Evolutionary conservation across 2,888 invertebrate genomes (phyloP), one percentile per base, ranked within the genome.

Genomic region (Macropis europaea): DNA sequence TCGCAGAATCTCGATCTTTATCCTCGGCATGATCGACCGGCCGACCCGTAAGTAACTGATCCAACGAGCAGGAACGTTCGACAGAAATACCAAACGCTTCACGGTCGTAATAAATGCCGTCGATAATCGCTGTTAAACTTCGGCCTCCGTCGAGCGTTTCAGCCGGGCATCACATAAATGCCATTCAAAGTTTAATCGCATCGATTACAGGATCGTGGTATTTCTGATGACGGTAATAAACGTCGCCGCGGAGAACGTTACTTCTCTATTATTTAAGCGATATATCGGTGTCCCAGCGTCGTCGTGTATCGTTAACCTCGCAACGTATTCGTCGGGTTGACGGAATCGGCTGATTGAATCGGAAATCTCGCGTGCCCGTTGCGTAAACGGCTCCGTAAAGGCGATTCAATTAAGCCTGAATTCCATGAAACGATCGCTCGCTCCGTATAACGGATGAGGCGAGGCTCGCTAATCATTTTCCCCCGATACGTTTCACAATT

Each of bases 381-480:
- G 57, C 60, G 63, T 30, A 52, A 76, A 45, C 42, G 30, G 32
- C 22, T 28, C n/a, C 24, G 17, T 13, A 50, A 38, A 56, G 28
- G 9, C 48, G 47, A 66, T 74, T 79, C 66, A 74, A 79, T 79
- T 74, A 71, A 57, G 53, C 11, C 24, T n/a, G 50, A 64, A 63
- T 68, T 64, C 67, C 77, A 47, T 17, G 3, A 40, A 42, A 38
- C 57, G 48, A 74, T 74, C 53, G 59, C 66, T 13, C 34, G 32
- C 45, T 32, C 34, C 34, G 50, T 59, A 57, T 68, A 62, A 62
- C 56, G 38, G 59, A 73, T 48, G 50, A 43, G 40, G 19, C 47
- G 45, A 66, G 50, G 24, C 56, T 56, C 76, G 74, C 74, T 74
- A 76, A 76, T 79, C 73, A 79, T 79, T 73, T 76, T 66, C 56